phyloP scores from a whole-genome alignment of 2,888 invertebrate species.

The Stegana nigrithorax region DNA sequence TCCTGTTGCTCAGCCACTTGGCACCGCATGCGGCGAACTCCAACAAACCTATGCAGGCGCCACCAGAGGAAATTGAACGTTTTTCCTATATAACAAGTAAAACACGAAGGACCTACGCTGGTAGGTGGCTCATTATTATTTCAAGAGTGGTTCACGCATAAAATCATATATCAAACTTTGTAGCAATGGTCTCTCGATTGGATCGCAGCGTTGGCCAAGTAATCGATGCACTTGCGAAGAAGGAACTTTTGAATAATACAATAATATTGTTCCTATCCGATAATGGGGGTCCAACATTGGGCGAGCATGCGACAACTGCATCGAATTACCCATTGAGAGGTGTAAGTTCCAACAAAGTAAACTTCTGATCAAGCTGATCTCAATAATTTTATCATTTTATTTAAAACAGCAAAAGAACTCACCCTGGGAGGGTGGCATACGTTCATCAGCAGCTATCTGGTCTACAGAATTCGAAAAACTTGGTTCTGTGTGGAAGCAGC shows the following conservation, averaged over 20 bases:
- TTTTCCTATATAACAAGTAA: constrained; percentile 76
- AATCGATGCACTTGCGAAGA: constrained; percentile 75
- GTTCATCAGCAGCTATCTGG: constrained; percentile 82
- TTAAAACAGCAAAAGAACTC: constrained; percentile 76
- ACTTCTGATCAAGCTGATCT: too few species aligned
- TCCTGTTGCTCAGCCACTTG: constrained; percentile 82
- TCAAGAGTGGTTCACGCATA: too few species aligned
- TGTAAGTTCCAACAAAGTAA: too few species aligned
- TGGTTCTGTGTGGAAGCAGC: constrained; percentile 73
- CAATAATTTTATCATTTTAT: too few species aligned
- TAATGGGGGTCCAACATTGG: constrained; percentile 85
- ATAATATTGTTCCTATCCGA: constrained; percentile 89
- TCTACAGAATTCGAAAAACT: constrained; percentile 72
- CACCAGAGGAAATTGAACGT: constrained; percentile 76
- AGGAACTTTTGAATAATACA: constrained; percentile 81
- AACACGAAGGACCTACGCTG: constrained; percentile 77
- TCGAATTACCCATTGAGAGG: constrained; percentile 85
- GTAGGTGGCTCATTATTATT: too few species aligned
- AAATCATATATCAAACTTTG: too few species aligned
- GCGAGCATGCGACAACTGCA: constrained; percentile 77
- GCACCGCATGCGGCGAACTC: constrained; percentile 84
- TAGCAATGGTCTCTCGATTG: constrained; percentile 86
- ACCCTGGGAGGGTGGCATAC: constrained; percentile 86
- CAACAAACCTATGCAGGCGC: constrained; percentile 78
- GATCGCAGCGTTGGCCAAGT: constrained; percentile 87